These are phyloP conservation scores for Metalampra italica DNA, from an alignment of 2,888 invertebrate genomes.

Conservation along the genomic window DNA sequence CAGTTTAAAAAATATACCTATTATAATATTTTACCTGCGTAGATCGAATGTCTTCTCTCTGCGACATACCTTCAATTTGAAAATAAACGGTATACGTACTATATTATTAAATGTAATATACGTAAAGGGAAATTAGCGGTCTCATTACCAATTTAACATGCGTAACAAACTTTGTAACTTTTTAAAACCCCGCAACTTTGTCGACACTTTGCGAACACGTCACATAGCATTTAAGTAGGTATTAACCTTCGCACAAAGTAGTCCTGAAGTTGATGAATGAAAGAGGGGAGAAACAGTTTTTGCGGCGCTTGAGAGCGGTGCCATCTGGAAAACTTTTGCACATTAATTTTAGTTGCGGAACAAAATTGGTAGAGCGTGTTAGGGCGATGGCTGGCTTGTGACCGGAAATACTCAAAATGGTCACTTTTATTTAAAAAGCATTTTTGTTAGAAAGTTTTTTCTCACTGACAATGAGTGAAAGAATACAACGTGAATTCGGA, in stretches of 20 bases:
- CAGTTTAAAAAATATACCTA: too few species aligned
- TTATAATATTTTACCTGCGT: too few species aligned
- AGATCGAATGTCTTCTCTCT: too few species aligned
- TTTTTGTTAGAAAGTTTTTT: too few species aligned
- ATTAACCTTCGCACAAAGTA: slow-evolving; percentile 9
- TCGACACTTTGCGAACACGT: neutral
- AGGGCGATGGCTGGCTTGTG: neutral
- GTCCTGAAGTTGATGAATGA: slow-evolving; percentile 14
- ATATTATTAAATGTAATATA: too few species aligned
- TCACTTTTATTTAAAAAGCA: too few species aligned
- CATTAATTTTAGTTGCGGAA: slow-evolving; percentile 13
- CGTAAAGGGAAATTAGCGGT: neutral
- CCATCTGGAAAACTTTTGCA: slow-evolving; percentile 13
- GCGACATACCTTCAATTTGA: too few species aligned
- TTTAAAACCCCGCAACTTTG: neutral
- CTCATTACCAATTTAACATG: neutral
- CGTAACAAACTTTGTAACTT: neutral
- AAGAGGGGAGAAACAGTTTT: slow-evolving; percentile 6
- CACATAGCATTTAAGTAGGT: neutral
- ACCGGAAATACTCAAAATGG: neutral
- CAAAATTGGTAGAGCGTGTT: slow-evolving; percentile 1
- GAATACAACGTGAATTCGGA: too few species aligned
- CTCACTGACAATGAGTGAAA: too few species aligned
- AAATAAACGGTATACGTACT: too few species aligned
- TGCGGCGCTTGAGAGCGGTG: slow-evolving; percentile 6